Conservation (phyloP, 2,113 vertebrate species). For the Spea multiplicata region DNA sequence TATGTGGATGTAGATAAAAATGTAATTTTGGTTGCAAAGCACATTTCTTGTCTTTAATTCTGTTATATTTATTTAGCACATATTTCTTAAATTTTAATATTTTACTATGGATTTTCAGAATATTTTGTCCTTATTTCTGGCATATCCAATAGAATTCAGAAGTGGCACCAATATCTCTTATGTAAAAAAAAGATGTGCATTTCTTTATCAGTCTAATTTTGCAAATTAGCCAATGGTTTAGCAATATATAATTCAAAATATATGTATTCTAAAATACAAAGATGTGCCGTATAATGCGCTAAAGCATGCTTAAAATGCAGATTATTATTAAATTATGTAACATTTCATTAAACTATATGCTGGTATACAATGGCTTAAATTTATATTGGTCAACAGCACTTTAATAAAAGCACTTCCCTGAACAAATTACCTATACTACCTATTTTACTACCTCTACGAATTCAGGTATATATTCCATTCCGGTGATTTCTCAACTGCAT, state of each 20-base stretch:
- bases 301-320: slow-evolving; percentile 52
- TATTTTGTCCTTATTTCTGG: background rate
- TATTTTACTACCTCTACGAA: slow-evolving; percentile 36
- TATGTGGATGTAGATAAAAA: background rate
- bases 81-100: no score
- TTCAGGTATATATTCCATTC: slow-evolving; percentile 54
- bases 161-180: no score
- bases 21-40: background rate
- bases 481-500: slow-evolving; percentile 65
- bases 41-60: no score
- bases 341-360: slow-evolving; percentile 48
- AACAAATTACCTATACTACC: slow-evolving; percentile 53
- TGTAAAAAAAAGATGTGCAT: background rate
- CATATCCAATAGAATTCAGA: background rate
- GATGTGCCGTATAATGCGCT: slow-evolving; percentile 43
- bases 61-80: no score
- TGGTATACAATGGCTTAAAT: slow-evolving; percentile 52
- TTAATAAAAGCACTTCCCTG: slow-evolving; percentile 48
- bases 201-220: background rate
- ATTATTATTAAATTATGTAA: slow-evolving; percentile 50
- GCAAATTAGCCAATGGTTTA: background rate
- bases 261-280: slow-evolving; percentile 54
- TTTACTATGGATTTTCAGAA: background rate
- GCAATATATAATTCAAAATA: slow-evolving; percentile 51
- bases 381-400: slow-evolving; percentile 54